Evolutionary conservation across 1,140 invertebrate genomes (phyloP).

Genomic region (Panulirus ornatus): DNA sequence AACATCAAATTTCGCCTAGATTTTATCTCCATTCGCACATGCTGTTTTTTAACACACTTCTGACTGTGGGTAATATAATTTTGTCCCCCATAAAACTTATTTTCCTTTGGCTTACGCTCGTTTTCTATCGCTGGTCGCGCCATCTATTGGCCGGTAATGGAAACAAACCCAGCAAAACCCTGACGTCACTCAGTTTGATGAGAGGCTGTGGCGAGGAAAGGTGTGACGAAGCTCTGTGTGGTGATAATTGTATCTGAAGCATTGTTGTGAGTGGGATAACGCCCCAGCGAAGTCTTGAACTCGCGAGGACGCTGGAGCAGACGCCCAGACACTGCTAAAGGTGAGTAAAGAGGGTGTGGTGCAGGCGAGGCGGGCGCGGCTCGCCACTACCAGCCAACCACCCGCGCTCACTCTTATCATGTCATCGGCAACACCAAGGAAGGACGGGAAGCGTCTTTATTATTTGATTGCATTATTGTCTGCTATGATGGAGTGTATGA

Average conservation of each 20-base stretch:
- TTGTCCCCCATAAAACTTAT: neutral
- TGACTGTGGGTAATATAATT: too few relatives aligned
- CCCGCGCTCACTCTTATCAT: neutral
- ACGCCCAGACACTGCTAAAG: neutral
- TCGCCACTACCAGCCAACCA: neutral
- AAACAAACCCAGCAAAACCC: constrained; percentile 4
- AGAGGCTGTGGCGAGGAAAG: constrained; percentile 30
- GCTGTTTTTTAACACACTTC: too few relatives aligned
- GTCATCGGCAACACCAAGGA: neutral
- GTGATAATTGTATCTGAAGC: neutral
- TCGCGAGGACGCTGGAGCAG: constrained; percentile 30
- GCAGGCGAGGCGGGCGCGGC: neutral
- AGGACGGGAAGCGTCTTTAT: neutral
- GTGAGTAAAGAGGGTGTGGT: neutral
- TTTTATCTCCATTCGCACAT: too few relatives aligned
- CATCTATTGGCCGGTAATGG: constrained; percentile 18
- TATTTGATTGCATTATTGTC: too few relatives aligned
- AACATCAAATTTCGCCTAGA: too few relatives aligned
- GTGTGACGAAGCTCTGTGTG: constrained; percentile 6
- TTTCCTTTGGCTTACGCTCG: neutral
- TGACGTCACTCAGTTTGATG: constrained; percentile 47
- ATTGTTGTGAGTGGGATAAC: neutral
- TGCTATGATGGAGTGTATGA: too few relatives aligned
- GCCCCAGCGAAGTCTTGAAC: neutral
- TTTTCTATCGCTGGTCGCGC: neutral